Base-by-base conservation (phyloP, 2,888 invertebrate species). In the Amaurobius ferox region DNA sequence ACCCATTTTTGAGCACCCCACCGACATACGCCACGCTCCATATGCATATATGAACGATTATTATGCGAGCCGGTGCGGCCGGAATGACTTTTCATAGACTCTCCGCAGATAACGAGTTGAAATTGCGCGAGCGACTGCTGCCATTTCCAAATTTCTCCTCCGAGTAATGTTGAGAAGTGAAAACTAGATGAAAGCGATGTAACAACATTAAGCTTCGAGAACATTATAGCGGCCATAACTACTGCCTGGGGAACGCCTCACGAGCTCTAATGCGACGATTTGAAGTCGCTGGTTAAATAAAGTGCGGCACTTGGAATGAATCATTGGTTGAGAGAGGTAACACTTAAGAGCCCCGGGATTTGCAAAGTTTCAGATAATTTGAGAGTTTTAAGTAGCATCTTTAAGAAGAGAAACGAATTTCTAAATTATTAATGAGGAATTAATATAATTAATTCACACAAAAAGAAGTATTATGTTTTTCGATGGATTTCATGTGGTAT, bases 21-120 rank as follows among this genome's bases (percentile, higher is more conserved):
- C 23, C n/a, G 28, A 23, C 73, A 55, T 73, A 55, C 30, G 48
- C 68, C 35, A 30, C 71, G 23, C 30, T 83, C 40, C 77, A 83
- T 83, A 68, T 83, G 83, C 83, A 83, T 83, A 72, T 71, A 70
- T 35, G 83, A 77, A 77, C 71, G 83, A 77, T 83, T 77, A 83
- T 83, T 71, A 83, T 71, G 68, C 62, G 48, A 48, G 44, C 77
- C 48, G 68, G 35, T 23, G 78, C 48, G n/a, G 40, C 16, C 68
- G 73, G 40, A 80, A 80, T 80, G 80, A 73, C 29, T 39, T 73
- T 74, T 68, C 66, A 44, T 79, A 66, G 66, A 66, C 66, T 72
- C 70, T 39, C 70, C 66, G 28, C 30, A 30, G 76, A 79, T 79
- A 79, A 79, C 79, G 79, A 79, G 66, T 61, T 55, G 39, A 67